These are phyloP conservation scores for Drosophila seguyi DNA, from an alignment of 1,140 invertebrate genomes.

Conservation along the genomic window DNA sequence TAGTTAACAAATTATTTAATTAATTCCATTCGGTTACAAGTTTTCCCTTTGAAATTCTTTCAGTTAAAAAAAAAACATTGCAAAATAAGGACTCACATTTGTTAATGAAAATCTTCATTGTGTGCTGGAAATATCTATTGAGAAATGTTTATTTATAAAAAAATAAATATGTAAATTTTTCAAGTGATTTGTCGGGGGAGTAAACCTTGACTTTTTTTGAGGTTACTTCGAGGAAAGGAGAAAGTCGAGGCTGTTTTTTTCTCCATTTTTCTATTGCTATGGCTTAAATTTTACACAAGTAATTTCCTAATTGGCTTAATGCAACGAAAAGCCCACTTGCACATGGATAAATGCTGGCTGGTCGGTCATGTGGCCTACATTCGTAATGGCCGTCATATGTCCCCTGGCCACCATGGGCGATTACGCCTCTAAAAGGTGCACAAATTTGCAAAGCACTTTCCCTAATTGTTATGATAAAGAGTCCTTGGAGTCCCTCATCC, in stretches of 20 bases:
- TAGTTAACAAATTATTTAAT: conserved; percentile 45
- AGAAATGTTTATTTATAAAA: not conserved
- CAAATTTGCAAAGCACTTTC: too few relatives aligned
- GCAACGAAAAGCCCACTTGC: conserved; percentile 24
- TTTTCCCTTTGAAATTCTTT: conserved; percentile 1
- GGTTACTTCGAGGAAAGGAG: conserved; percentile 13
- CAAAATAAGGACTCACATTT: too few relatives aligned
- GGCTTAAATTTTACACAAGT: conserved; percentile 62
- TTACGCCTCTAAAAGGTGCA: not conserved
- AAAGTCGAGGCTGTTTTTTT: conserved; percentile 24
- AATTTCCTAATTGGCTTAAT: conserved; percentile 76
- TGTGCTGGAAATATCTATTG: too few relatives aligned
- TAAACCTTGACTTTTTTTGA: conserved; percentile 7
- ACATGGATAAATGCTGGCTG: conserved; percentile 15
- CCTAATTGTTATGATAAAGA: too few relatives aligned
- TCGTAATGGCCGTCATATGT: conserved; percentile 40
- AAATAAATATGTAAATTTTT: conserved; percentile 38
- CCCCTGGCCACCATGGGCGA: not conserved
- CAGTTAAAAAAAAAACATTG: not conserved
- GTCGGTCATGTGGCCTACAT: too few relatives aligned
- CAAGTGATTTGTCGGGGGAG: not conserved
- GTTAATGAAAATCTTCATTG: too few relatives aligned
- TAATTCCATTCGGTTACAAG: conserved; percentile 42
- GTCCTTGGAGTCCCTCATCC: too few relatives aligned
- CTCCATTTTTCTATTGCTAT: conserved; percentile 27